phyloP scores from a whole-genome alignment of 2,113 vertebrate species.

The Colius striatus region DNA sequence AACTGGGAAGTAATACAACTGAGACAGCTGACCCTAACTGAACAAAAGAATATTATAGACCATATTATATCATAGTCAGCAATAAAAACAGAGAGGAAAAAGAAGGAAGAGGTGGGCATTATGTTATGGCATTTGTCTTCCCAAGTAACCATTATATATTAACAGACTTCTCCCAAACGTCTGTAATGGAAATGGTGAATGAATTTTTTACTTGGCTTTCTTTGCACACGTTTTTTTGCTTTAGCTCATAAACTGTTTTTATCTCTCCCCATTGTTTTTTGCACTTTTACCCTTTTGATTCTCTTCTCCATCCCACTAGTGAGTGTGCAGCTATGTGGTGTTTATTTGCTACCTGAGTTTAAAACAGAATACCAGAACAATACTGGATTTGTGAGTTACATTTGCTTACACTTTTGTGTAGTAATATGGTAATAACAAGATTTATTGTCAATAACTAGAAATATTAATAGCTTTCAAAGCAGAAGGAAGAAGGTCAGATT shows the following conservation, averaged over 20 bases:
- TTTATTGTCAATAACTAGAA: not conserved
- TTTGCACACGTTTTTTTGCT: accelerated
- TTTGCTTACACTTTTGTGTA: not conserved
- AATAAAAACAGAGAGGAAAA: not conserved
- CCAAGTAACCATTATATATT: accelerated
- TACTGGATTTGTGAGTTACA: not conserved
- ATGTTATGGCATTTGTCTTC: not conserved
- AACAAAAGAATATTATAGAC: not conserved
- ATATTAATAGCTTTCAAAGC: not conserved
- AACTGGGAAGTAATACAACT: not conserved
- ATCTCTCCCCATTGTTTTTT: accelerated
- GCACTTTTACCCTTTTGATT: not conserved
- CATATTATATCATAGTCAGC: not conserved
- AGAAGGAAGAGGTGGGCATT: accelerated
- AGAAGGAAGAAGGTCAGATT: not conserved
- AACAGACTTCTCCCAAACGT: no score
- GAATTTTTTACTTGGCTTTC: not conserved
- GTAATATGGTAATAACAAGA: not conserved
- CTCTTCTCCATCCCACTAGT: no score
- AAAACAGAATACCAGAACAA: not conserved
- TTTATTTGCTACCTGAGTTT: not conserved
- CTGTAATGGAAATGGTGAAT: not conserved
- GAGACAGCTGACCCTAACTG: not conserved
- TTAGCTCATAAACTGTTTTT: not conserved
- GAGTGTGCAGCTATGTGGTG: not conserved